A percentile compares a stretch with the other conserved stretches of the same genome.
phyloP scores from a whole-genome alignment of 2,888 invertebrate genomes.

The Cephonodes hylas region DNA sequence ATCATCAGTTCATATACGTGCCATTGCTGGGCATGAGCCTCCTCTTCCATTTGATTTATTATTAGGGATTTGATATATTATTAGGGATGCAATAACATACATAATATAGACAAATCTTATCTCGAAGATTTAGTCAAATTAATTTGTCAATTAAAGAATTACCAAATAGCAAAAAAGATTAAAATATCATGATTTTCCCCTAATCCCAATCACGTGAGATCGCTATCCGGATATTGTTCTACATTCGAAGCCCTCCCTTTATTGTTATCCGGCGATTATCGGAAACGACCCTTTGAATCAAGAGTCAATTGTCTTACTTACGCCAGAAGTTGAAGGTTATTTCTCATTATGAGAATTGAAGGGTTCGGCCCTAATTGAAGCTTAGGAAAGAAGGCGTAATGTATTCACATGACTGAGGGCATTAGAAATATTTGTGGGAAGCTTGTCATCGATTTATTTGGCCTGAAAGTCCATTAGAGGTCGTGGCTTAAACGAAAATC shows the following conservation, averaged over 20 bases:
- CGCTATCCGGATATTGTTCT: not conserved
- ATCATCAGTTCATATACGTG: too few species aligned
- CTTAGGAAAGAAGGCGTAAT: slow-evolving; percentile 14
- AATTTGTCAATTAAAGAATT: too few species aligned
- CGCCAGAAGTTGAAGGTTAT: slow-evolving; percentile 36
- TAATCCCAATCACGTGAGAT: not conserved
- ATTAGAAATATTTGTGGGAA: not conserved
- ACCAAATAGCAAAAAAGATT: too few species aligned
- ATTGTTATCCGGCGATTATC: slow-evolving; percentile 38
- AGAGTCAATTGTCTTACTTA: slow-evolving; percentile 54
- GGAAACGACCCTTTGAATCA: slow-evolving; percentile 52
- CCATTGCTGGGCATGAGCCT: too few species aligned
- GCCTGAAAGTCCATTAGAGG: not conserved
- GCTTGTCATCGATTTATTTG: not conserved
- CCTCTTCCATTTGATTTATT: too few species aligned
- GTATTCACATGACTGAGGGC: not conserved
- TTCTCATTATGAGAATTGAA: slow-evolving; percentile 19
- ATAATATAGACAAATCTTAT: too few species aligned
- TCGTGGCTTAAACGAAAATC: not conserved
- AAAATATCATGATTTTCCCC: not conserved
- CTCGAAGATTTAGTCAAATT: too few species aligned
- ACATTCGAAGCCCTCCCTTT: slow-evolving; percentile 25
- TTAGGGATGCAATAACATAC: too few species aligned
- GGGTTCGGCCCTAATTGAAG: slow-evolving; percentile 1
- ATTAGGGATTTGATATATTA: too few species aligned